Base-by-base conservation (phyloP, 2,888 invertebrate genomes). In the Conchocele bisecta region DNA sequence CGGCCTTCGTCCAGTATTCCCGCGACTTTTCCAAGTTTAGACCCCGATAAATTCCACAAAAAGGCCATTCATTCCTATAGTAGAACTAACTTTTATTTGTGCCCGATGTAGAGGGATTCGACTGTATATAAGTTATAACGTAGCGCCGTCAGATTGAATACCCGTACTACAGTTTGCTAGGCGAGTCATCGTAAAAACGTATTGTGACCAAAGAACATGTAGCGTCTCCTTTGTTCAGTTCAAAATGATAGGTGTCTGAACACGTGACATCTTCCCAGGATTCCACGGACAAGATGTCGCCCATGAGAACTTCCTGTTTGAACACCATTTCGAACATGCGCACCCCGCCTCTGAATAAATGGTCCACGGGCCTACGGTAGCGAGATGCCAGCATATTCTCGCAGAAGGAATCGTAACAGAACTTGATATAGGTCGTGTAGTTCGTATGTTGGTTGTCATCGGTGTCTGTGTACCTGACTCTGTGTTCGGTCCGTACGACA, bases 381-480 rank as follows among this genome's bases (percentile, higher is more conserved):
- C 20, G n/a, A 22, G 48, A 46, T 2, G 60, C 22, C 17, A 50
- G 22, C 28, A 61, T 28, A 33, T 72, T 56, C 58, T 66, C 72
- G 13, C 56, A 57, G 15, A 66, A 56, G 6, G 57, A 28, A 39
- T 71, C 57, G 29, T 20, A 57, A 26, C 61, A 50, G n/a, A 61
- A 39, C 29, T 53, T 24, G 17, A 50, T 44, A 28, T 71, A 71
- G 4, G 44, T 24, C n/a, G 57, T 44, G 31, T 44, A 72, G 41
- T 72, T 66, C 2, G 51, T 35, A 53, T 72, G 72, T 15, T 51
- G 41, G 20, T 66, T 66, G 42, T 44, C 66, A 26, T 72, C 72
- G 3, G 46, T 61, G 31, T 72, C 66, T 26, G 57, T 66, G 28
- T 58, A 72, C 37, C 22, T 29, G 0, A 72, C 44, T 2, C 44